Base-by-base conservation (phyloP, 2,888 invertebrate genomes). In the Ellobium chinense region DNA sequence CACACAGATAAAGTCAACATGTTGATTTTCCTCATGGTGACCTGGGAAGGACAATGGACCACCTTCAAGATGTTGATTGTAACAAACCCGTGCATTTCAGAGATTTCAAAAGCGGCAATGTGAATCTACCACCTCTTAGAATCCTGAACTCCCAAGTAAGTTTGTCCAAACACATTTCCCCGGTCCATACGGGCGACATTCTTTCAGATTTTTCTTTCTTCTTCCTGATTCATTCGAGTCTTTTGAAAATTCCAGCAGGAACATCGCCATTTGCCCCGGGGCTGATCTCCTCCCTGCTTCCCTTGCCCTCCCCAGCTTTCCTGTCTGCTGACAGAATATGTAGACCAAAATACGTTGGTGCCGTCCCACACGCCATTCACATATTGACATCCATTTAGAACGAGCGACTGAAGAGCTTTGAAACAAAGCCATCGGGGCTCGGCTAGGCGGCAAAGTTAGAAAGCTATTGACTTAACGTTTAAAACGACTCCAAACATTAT, bases 381-480 rank as follows among this genome's bases (percentile, higher is more conserved):
- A 18, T 5, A 14, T 56, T 70, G 36, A 27, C 34, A 70, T 54
- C 31, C 70, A 1, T 56, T 70, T n/a, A 21, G 34, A 34, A 14
- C 60, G 14, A n/a, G 29, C 24, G 14, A 27, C 36, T 12, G 34
- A 31, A 9, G 24, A 66, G 54, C 27, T 21, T n/a, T 36, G 63
- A 63, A 27, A 74, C 29, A 39, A 74, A 62, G 74, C 63, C 3
- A 39, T 62, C 62, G 12, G 9, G 14, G 27, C 18, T 34, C 9
- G 21, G n/a, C 0, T 34, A 7, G 74, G 24, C 31, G 39, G 1
- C 36, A 18, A 63, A 74, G 74, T 74, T 74, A 63, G 62, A 74
- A 74, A 74, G 74, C 46, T 74, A 63, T 74, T 74, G 74, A 63
- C 74, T 74, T 63, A 63, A 58, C 36, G 74, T 29, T 24, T 34